Evolutionary conservation across 92 coral and sea anemone genomes (phyloP), one percentile per base, ranked within the genome.

Genomic region (Parazoanthus atlanticus): DNA sequence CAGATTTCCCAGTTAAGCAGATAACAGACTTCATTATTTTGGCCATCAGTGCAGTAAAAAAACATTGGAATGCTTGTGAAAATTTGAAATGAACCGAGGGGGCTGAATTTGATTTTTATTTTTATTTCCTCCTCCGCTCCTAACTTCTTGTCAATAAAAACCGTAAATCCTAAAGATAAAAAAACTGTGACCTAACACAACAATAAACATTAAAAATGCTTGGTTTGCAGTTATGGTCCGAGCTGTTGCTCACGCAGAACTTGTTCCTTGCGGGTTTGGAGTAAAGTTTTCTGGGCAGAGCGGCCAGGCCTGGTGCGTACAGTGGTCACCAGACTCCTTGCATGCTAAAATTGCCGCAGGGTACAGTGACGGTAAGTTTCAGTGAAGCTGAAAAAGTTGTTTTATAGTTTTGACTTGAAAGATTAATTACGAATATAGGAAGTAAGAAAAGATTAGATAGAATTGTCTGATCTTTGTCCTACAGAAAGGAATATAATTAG

Each of bases 241-340:
- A 52, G 91, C 82, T 65, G 85, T 84, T 21, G 93, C 96, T 33
- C 93, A 92, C 49, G 80, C 86, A 61, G 94, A 85, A 41, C 86
- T 97, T 31, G 89, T 90, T 29, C 99, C 99, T 0, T 92, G 96
- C 76, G 91, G 95, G 40, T 46, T 93, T 83, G 94, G 96, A 49
- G 86, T 89, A 32, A 79, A 87, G 43, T 94, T 93, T 81, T 76
- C 81, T 28, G 97, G 96, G 13, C 93, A 91, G 89, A 91, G 96
- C 67, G 99, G 99, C 47, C 94, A 94, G 86, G 99, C 98, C 54
- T 85, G 92, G 89, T 88, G 96, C 54, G 96, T 92, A 31, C 88
- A 93, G 25, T 97, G 99, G 99, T 86, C 80, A 47, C 97, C 90
- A 69, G 85, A 85, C 73, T 64, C 92, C 67, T 83, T 89, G 76